phyloP scores from a whole-genome alignment of 1,140 invertebrate species.

The Drosophila mojavensis region DNA sequence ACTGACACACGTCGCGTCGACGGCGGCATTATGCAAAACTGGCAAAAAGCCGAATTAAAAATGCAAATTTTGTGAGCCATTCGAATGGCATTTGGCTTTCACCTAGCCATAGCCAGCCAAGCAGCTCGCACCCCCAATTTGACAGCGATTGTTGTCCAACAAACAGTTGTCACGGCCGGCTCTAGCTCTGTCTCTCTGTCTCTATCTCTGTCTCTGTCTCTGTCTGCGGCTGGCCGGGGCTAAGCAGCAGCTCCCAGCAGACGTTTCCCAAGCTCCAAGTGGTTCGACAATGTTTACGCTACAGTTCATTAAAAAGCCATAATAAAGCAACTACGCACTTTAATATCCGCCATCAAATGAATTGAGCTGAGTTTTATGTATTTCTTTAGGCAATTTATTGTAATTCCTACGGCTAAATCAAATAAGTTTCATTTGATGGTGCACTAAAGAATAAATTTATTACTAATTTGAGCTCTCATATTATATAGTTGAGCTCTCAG shows the following conservation, averaged over 20 bases:
- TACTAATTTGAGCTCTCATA: no score
- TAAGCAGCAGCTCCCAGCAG: not conserved
- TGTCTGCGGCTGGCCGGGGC: not conserved
- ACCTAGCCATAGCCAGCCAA: conserved; percentile 9
- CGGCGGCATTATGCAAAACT: conserved; percentile 75
- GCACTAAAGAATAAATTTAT: no score
- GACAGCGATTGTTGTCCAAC: conserved; percentile 42
- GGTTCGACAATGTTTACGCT: conserved; percentile 3
- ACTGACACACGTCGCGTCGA: conserved; percentile 67
- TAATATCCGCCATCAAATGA: no score
- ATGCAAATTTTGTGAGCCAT: conserved; percentile 70
- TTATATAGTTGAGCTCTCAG: no score
- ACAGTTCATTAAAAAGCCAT: not conserved
- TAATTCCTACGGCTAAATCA: no score
- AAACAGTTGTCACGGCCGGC: not conserved
- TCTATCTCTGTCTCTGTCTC: not conserved
- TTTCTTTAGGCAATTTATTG: no score
- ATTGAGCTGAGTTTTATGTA: no score
- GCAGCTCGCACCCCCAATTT: conserved; percentile 26
- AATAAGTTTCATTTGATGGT: no score
- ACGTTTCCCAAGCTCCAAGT: not conserved
- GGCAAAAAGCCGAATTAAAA: conserved; percentile 77
- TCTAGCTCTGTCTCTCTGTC: no score
- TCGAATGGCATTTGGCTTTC: conserved; percentile 36
- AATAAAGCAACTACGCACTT: no score